Base-by-base conservation (phyloP, 1,140 invertebrate genomes). In the Musca vetustissima region DNA sequence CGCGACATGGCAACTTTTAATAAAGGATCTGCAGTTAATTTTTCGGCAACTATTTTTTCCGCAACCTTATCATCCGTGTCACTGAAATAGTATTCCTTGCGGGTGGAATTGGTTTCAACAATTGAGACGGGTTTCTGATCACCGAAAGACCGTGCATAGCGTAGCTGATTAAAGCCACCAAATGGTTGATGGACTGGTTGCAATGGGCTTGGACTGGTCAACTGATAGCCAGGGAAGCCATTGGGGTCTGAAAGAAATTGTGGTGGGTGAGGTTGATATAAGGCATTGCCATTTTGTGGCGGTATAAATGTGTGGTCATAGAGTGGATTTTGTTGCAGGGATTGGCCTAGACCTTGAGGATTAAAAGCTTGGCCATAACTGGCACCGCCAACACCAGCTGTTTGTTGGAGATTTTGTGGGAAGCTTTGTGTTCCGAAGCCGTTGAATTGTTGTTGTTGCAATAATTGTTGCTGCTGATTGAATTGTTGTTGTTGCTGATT, bases 31-130 rank as follows among this genome's bases (percentile, higher is more conserved):
- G n/a, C n/a, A 8, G 28, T 28, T 28, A 28, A 28, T n/a, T n/a
- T n/a, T n/a, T n/a, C n/a, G n/a, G n/a, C n/a, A n/a, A n/a, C n/a
- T n/a, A n/a, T n/a, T n/a, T n/a, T n/a, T n/a, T n/a, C n/a, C n/a
- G n/a, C n/a, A 28, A 28, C 28, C 8, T 28, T 28, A 28, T 21
- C 28, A 61, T 61, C 36, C 1, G 4, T 76, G 68, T 83, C 77
- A 36, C 73, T 80, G 49, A 73, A 81, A 21, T 81, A 81, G 15
- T 81, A 81, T 19, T 78, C 79, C 57, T 79, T 81, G 13, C 77
- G 71, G 15, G 79, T 81, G 1, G 74, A 83, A 69, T 76, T 83
- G 0, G 74, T 78, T 64, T 79, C 78, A n/a, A 77, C 75, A 0
- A 78, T 70, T 1, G 73, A 71, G 17, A 74, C 49, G 0, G 77